A percentile compares a stretch with the other conserved stretches of the same genome.
These are phyloP conservation scores for Prostheceraeus crozeri DNA, from an alignment of 2,888 invertebrate species.

Conservation along the genomic window DNA sequence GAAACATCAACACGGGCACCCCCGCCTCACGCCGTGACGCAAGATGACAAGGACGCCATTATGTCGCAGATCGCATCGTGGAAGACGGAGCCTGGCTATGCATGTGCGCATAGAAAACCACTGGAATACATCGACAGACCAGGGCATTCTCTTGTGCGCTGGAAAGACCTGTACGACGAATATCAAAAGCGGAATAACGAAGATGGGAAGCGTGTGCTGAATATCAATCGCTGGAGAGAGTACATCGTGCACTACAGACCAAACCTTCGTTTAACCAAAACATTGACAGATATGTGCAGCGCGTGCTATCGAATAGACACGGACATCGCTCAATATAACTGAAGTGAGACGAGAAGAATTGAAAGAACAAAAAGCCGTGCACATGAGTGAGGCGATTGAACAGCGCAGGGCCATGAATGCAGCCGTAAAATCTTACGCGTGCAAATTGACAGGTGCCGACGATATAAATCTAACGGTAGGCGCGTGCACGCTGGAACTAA, in stretches of 20 bases:
- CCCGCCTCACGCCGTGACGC: slow-evolving; percentile 20
- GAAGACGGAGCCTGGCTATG: slow-evolving; percentile 21
- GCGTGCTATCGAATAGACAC: slow-evolving; percentile 6
- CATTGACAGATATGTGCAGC: slow-evolving; percentile 10
- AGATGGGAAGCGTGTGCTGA: neutral
- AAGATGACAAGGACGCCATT: slow-evolving; percentile 28
- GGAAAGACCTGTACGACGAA: slow-evolving; percentile 25
- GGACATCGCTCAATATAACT: slow-evolving; percentile 13
- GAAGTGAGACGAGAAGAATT: slow-evolving; percentile 10
- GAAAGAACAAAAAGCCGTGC: neutral
- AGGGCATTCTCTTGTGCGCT: slow-evolving; percentile 5
- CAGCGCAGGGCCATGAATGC: slow-evolving; percentile 34
- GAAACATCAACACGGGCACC: slow-evolving; percentile 15
- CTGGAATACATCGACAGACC: slow-evolving; percentile 6
- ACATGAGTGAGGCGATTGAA: slow-evolving; percentile 29
- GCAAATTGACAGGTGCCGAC: slow-evolving; percentile 18
- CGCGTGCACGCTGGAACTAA: no score
- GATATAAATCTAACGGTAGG: no score
- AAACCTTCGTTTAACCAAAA: slow-evolving; percentile 16
- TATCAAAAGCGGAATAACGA: slow-evolving; percentile 11
- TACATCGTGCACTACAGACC: slow-evolving; percentile 7
- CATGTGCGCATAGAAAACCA: slow-evolving; percentile 30
- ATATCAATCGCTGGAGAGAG: slow-evolving; percentile 12
- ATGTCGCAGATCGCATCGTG: slow-evolving; percentile 15
- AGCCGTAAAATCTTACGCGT: slow-evolving; percentile 28